Evolutionary conservation across 1,140 invertebrate genomes (phyloP).

Genomic region (Drosophila subpulchrella): DNA sequence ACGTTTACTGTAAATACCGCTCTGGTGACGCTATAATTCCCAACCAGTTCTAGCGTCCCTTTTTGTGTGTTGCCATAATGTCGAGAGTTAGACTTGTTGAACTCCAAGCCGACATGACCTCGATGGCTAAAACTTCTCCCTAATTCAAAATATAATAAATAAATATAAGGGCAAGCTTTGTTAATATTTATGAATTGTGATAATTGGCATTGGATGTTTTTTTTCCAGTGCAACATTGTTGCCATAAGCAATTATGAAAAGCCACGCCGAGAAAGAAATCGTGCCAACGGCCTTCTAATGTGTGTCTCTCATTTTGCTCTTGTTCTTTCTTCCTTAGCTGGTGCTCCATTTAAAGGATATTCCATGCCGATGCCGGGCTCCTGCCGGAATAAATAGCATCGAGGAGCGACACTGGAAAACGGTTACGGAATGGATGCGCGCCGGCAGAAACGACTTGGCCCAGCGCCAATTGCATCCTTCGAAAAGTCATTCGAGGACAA

Average conservation of each 20-base stretch:
- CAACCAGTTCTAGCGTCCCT: too few relatives aligned
- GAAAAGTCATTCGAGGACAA: constrained; percentile 95
- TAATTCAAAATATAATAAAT: too few relatives aligned
- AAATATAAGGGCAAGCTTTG: too few relatives aligned
- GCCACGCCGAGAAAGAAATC: constrained; percentile 51
- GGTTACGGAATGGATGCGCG: constrained; percentile 72
- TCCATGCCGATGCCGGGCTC: constrained; percentile 43
- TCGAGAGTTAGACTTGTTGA: too few relatives aligned
- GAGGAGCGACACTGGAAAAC: constrained; percentile 19
- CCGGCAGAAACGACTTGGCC: constrained; percentile 91
- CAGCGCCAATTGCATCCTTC: constrained; percentile 96
- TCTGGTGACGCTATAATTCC: too few relatives aligned
- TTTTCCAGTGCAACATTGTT: constrained; percentile 45
- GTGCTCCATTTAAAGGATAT: constrained; percentile 32
- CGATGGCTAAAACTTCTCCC: too few relatives aligned
- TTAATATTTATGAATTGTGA: neutral
- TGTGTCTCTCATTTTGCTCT: constrained; percentile 12
- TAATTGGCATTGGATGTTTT: neutral
- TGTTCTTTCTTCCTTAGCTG: neutral
- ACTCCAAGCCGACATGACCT: too few relatives aligned
- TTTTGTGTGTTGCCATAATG: too few relatives aligned
- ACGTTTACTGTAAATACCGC: too few relatives aligned
- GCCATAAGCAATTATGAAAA: constrained; percentile 64
- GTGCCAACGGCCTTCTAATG: constrained; percentile 65
- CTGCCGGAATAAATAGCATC: constrained; percentile 21